phyloP scores from a whole-genome alignment of 2,113 vertebrate species.

The Ctenomys sociabilis region DNA sequence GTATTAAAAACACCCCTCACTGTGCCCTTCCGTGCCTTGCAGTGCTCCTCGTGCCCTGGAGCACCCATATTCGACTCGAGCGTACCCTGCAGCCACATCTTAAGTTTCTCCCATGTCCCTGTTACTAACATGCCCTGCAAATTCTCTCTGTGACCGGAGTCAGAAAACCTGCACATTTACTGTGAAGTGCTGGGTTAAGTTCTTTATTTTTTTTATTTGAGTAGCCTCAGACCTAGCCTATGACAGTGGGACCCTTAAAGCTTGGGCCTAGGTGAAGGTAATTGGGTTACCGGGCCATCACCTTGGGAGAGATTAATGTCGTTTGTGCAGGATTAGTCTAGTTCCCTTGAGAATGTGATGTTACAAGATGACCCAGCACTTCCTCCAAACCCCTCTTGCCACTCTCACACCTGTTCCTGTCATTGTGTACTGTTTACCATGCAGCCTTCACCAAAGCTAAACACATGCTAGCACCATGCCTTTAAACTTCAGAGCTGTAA shows the following conservation, averaged over 20 bases:
- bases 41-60: not conserved
- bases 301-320: not conserved
- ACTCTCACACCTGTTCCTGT: not conserved
- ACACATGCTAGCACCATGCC: not conserved
- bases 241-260: not conserved
- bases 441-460: not conserved
- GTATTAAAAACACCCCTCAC: not conserved
- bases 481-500: not conserved
- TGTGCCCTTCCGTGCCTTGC: not conserved
- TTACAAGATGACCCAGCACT: no score
- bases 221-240: not conserved
- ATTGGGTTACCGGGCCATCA: no score
- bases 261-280: not conserved
- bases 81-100: not conserved
- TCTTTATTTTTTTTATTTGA: not conserved
- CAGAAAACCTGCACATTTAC: not conserved
- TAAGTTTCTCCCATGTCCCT: not conserved
- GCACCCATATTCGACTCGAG: not conserved
- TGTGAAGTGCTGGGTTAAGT: not conserved
- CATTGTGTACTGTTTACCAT: not conserved
- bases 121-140: not conserved
- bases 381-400: not conserved
- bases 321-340: not conserved
- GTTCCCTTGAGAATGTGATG: not conserved
- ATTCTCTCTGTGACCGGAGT: not conserved